phyloP scores from a whole-genome alignment of 2,888 invertebrate species.

The Macrosiphum euphorbiae region DNA sequence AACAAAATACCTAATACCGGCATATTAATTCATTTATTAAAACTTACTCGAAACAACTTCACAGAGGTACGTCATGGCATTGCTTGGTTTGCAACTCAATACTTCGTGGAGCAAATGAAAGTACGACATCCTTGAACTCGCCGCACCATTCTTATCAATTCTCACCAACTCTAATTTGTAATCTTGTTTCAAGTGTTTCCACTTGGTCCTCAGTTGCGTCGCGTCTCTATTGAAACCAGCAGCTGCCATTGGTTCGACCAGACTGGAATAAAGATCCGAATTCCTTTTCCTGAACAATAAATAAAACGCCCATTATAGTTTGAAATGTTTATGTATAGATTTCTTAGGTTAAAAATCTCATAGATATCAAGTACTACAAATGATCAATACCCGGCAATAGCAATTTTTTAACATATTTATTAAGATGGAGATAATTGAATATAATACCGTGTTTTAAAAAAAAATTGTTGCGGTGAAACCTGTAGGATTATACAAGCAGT shows the following conservation, averaged over 20 bases:
- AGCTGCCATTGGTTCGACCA: slow-evolving; percentile 58
- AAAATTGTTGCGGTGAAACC: neutral
- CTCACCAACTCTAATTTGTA: slow-evolving; percentile 59
- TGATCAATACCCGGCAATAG: neutral
- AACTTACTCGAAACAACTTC: slow-evolving; percentile 58
- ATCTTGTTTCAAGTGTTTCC: slow-evolving; percentile 61
- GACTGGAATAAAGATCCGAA: slow-evolving; percentile 59
- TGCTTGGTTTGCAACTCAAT: slow-evolving; percentile 52
- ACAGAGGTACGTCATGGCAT: slow-evolving; percentile 54
- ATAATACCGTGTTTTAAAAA: neutral
- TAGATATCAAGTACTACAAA: neutral
- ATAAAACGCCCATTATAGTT: neutral
- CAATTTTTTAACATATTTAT: neutral
- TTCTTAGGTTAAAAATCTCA: neutral
- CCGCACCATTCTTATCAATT: slow-evolving; percentile 47
- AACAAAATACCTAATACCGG: neutral
- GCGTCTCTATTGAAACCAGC: slow-evolving; percentile 58
- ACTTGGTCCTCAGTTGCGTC: slow-evolving; percentile 56
- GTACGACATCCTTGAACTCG: slow-evolving; percentile 53
- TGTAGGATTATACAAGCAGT: too few relatives aligned
- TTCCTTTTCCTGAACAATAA: slow-evolving; percentile 53
- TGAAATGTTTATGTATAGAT: neutral
- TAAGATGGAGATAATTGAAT: neutral
- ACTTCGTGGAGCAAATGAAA: slow-evolving; percentile 60
- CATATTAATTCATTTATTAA: neutral